Evolutionary conservation across 2,113 vertebrate species (phyloP).

Genomic region (Sisor rabdophorus): DNA sequence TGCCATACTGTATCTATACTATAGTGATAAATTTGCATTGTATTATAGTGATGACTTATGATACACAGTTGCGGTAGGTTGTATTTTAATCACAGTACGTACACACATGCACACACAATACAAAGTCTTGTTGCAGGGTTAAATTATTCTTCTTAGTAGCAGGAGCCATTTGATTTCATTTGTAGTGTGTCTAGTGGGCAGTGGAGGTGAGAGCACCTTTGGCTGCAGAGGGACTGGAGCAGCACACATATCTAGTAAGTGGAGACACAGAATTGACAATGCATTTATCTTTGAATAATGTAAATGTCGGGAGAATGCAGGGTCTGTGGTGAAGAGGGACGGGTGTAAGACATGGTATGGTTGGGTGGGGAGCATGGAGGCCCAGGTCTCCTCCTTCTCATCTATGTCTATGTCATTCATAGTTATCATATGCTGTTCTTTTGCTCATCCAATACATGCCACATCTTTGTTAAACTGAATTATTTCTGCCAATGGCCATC

Average conservation of each 20-base stretch:
- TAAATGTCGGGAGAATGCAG: conserved; percentile 77
- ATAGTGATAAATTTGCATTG: conserved; percentile 33
- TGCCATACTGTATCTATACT: conserved; percentile 24
- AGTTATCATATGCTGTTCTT: conserved; percentile 2
- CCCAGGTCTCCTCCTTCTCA: conserved; percentile 44
- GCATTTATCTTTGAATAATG: conserved; percentile 85
- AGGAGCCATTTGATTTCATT: conserved; percentile 79
- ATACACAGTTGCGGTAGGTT: conserved; percentile 32
- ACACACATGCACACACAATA: neutral
- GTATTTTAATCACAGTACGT: conserved; percentile 37
- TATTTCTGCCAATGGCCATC: conserved; percentile 33
- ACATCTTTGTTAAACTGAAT: conserved; percentile 44
- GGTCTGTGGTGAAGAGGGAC: conserved; percentile 64
- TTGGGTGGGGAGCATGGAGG: conserved; percentile 63
- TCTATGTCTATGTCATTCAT: conserved; percentile 4
- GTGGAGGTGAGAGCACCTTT: conserved; percentile 75
- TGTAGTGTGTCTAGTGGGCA: conserved; percentile 70
- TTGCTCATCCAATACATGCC: conserved; percentile 40
- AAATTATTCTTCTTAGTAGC: conserved; percentile 71
- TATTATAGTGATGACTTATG: conserved; percentile 10
- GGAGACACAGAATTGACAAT: conserved; percentile 80
- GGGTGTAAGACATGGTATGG: conserved; percentile 57
- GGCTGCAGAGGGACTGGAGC: conserved; percentile 71
- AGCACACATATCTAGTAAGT: conserved; percentile 71
- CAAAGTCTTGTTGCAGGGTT: conserved; percentile 60